These are phyloP conservation scores for Byasa hedistus DNA, from an alignment of 2,888 invertebrate species.

Conservation along the genomic window DNA sequence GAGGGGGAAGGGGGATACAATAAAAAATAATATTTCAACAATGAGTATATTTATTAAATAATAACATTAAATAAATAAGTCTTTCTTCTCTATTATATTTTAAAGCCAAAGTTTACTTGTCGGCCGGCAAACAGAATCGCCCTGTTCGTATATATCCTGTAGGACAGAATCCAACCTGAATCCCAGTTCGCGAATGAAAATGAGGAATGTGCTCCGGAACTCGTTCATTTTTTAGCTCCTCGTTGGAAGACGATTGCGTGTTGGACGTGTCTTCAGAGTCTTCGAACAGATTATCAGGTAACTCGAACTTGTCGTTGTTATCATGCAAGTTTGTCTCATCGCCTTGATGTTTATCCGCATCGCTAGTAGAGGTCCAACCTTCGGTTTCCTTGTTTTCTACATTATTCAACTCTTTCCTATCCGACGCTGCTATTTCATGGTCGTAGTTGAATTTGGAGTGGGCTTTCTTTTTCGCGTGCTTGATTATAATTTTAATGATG, in stretches of 20 bases:
- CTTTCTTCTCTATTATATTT: background rate
- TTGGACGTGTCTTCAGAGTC: background rate
- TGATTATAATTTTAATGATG: conserved; percentile 10
- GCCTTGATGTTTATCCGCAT: background rate
- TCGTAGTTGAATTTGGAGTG: background rate
- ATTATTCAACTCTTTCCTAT: background rate
- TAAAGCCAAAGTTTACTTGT: conserved; percentile 10
- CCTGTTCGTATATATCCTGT: background rate
- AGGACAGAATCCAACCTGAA: conserved; percentile 5
- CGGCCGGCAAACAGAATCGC: background rate
- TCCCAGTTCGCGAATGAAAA: background rate
- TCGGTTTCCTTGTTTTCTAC: background rate
- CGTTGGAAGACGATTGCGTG: background rate
- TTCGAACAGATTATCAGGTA: conserved; percentile 17
- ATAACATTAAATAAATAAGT: conserved; percentile 20
- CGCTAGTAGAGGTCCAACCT: background rate
- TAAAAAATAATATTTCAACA: conserved; percentile 6
- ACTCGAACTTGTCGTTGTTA: background rate
- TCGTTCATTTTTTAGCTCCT: background rate
- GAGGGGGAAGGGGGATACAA: too few relatives aligned
- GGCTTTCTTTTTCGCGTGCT: conserved; percentile 1
- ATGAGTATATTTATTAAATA: conserved; percentile 12
- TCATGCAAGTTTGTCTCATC: background rate
- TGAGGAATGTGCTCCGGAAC: background rate
- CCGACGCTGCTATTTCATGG: too few relatives aligned